Evolutionary conservation across 2,797 vertebrate genomes (phyloP).

Genomic region (Gambelia wislizenii): DNA sequence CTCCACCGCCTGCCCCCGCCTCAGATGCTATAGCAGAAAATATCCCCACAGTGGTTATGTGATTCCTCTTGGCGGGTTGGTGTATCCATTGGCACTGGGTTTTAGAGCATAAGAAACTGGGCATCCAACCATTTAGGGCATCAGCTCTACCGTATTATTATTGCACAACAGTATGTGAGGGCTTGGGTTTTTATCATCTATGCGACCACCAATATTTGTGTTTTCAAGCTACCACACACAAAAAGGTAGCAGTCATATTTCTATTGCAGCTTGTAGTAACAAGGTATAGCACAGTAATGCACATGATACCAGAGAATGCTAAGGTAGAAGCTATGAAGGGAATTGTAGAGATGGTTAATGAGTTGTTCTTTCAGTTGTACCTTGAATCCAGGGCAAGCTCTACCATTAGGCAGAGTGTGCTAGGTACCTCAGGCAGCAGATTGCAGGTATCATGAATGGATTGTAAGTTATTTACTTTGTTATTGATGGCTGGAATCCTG

Average conservation of each 20-base stretch:
- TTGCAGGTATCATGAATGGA: too few relatives aligned
- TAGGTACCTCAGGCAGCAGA: neutral
- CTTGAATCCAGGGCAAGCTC: neutral
- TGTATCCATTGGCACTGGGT: neutral
- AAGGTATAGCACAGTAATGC: neutral
- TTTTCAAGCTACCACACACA: neutral
- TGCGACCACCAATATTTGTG: neutral
- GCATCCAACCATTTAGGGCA: too few relatives aligned
- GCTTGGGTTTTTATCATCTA: neutral
- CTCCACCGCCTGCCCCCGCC: neutral
- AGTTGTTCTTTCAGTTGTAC: neutral
- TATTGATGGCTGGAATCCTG: too few relatives aligned
- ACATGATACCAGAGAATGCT: neutral
- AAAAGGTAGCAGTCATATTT: neutral
- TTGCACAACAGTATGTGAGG: neutral
- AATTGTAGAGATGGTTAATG: neutral
- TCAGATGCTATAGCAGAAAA: neutral
- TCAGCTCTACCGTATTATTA: too few relatives aligned
- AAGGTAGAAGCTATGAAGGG: neutral
- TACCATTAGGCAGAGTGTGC: neutral
- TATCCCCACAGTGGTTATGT: too few relatives aligned
- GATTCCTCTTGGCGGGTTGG: neutral
- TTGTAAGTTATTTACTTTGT: too few relatives aligned
- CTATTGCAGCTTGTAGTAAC: neutral
- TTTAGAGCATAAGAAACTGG: neutral